Evolutionary conservation across 2,797 vertebrate genomes (phyloP), one percentile per base, ranked within the genome.

Genomic region (Leptoclinus maculatus): DNA sequence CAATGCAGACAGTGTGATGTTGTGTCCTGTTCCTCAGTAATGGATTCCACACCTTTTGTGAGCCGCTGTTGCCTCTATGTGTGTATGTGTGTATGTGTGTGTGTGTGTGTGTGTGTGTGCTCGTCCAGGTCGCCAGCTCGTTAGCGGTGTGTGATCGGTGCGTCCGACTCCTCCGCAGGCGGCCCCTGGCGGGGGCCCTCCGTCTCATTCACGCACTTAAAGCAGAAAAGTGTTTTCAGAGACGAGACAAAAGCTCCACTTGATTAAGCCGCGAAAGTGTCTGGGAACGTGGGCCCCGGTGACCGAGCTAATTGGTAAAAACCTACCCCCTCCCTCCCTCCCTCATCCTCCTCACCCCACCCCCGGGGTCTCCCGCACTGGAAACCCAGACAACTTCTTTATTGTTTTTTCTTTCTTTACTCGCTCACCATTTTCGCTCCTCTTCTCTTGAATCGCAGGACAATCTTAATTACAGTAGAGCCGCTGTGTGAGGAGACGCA

Each of bases 281-380:
- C 90, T 93, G 92, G 87, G 91, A 92, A 88, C 83, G 85, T 73
- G 54, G 84, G 80, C 86, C 87, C 78, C 76, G 85, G 88, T 85
- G 91, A 92, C 89, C 84, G 90, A 93, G 91, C 91, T 93, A 93
- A 94, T 92, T 93, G 92, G 90, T 72, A 71, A 84, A 84, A 76
- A 54, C 85, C 78, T 3, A 7, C 17, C 36, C 47, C 29, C 66
- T 57, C 36, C n/a, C 64, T 2, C 34, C 12, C 41, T 38, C 17
- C 47, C 14, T 21, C n/a, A 12, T 14, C 25, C 14, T 3, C 72
- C 54, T n/a, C 67, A 27, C 47, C 62, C 8, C 65, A 63, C n/a
- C 39, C 49, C 21, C 3, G 7, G 62, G 71, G 41, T 65, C 79
- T 67, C 71, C 51, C 62, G 29, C 66, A 71, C 65, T 79, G 17